Conservation (phyloP, 1,140 invertebrate genomes). For the Rhagoletis pomonella region DNA sequence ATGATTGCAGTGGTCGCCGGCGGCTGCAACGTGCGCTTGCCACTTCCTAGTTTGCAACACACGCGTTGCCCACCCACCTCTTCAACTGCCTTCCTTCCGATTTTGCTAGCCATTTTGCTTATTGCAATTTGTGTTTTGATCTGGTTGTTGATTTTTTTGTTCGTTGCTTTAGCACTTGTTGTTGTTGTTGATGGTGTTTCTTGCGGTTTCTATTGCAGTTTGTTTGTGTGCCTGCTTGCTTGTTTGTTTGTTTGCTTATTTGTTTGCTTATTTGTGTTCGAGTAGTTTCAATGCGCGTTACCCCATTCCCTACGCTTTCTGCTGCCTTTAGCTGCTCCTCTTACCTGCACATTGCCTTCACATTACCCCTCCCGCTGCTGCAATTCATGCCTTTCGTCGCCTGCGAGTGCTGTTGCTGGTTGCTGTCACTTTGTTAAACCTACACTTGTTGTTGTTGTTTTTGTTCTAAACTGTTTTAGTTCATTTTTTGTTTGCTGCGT, state of each 20-base stretch:
- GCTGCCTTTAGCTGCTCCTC: neutral
- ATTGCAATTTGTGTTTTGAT: constrained; percentile 46
- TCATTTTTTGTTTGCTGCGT: neutral
- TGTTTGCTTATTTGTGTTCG: neutral
- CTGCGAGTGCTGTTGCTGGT: constrained; percentile 8
- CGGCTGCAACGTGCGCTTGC: constrained; percentile 32
- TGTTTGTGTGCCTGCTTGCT: neutral
- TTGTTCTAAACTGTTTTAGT: neutral
- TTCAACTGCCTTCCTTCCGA: neutral
- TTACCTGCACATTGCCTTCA: neutral
- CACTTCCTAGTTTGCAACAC: neutral
- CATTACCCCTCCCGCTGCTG: neutral
- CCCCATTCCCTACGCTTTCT: neutral
- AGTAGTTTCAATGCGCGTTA: constrained; percentile 31
- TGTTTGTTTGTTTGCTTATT: constrained; percentile 4
- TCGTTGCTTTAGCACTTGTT: neutral
- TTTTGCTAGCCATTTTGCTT: neutral
- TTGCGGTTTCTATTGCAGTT: constrained; percentile 30
- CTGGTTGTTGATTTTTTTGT: neutral
- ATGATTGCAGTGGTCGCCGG: constrained; percentile 48
- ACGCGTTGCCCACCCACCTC: neutral
- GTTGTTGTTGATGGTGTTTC: neutral
- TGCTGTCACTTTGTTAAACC: constrained; percentile 13
- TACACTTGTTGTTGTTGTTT: constrained; percentile 5
- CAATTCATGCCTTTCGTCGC: neutral